These are phyloP conservation scores for Saxidomus purpurata DNA, from an alignment of 1,140 invertebrate species.

Conservation along the genomic window DNA sequence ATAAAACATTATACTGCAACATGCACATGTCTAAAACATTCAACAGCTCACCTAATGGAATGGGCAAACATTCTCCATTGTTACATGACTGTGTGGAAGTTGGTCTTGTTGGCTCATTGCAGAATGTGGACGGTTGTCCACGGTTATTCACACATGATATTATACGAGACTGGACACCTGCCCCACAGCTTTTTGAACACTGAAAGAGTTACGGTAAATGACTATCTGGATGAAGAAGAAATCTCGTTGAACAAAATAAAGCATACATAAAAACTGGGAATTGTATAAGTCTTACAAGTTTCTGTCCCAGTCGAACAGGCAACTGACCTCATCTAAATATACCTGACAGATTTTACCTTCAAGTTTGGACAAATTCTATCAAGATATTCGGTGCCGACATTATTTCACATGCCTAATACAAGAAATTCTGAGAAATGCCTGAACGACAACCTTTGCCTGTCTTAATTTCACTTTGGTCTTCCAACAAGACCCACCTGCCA, in stretches of 20 bases:
- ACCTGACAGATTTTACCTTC: background rate
- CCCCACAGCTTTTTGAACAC: conserved; percentile 57
- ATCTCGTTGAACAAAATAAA: background rate
- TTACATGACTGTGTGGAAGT: conserved; percentile 42
- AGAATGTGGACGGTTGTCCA: conserved; percentile 47
- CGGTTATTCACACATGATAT: conserved; percentile 52
- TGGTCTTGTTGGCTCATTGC: conserved; percentile 25
- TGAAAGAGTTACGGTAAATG: no score
- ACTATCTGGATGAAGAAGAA: background rate
- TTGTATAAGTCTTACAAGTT: background rate
- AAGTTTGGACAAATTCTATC: no score
- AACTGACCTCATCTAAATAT: background rate
- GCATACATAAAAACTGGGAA: background rate
- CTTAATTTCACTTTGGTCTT: no score
- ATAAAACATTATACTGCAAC: no score
- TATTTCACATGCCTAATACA: no score
- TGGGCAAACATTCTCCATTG: conserved; percentile 59
- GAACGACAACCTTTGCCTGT: no score
- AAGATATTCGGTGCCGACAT: no score
- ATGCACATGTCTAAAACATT: background rate
- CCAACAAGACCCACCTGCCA: no score
- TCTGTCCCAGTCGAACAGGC: background rate
- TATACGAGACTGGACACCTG: conserved; percentile 31
- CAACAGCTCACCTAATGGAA: conserved; percentile 32
- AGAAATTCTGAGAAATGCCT: no score